These are phyloP conservation scores for Odontomachus brunneus DNA, from an alignment of 1,140 invertebrate genomes.

Conservation along the genomic window DNA sequence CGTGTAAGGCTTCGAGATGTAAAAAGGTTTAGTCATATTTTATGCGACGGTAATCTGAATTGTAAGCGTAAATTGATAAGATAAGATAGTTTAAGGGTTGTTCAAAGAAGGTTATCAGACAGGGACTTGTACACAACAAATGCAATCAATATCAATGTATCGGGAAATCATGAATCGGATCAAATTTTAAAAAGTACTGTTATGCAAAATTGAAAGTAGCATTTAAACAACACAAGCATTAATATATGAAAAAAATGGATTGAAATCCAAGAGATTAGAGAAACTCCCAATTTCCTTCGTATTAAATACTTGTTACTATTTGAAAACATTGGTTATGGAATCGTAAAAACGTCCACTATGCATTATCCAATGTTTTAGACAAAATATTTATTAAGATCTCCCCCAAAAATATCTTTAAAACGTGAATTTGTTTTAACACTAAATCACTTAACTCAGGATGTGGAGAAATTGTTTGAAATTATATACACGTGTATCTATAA, in stretches of 20 bases:
- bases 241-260: background rate
- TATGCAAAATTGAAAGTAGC: background rate
- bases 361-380: background rate
- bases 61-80: slow-evolving; percentile 20
- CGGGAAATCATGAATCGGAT: background rate
- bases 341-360: background rate
- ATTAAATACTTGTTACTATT: background rate
- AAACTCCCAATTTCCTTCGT: background rate
- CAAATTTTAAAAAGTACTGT: background rate
- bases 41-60: background rate
- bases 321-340: background rate
- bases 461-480: too few species aligned
- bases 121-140: background rate
- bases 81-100: slow-evolving; percentile 13
- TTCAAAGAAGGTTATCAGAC: background rate
- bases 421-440: too few species aligned
- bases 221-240: background rate
- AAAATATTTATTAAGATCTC: too few species aligned
- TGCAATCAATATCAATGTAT: background rate
- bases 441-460: too few species aligned
- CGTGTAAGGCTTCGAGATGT: slow-evolving; percentile 11
- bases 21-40: background rate
- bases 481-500: background rate
- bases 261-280: background rate
- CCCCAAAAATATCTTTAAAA: too few species aligned